These are phyloP conservation scores for Platysteira castanea DNA, from an alignment of 2,113 vertebrate species.

Conservation along the genomic window DNA sequence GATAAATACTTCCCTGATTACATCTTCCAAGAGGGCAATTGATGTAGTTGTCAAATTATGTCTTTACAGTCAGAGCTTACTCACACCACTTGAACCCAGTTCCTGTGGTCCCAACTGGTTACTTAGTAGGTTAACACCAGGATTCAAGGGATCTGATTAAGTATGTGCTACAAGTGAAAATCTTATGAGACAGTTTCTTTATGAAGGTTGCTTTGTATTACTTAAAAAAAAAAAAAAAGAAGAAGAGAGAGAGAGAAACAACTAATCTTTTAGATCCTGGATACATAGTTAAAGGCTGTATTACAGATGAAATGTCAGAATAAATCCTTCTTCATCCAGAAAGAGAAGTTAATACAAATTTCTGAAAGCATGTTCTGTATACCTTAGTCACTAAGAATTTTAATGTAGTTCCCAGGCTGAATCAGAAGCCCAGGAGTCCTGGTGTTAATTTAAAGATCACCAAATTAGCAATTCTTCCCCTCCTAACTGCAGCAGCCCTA, in stretches of 20 bases:
- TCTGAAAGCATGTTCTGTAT: neutral
- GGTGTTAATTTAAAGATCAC: conserved; percentile 33
- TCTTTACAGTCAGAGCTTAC: neutral
- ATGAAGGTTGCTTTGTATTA: neutral
- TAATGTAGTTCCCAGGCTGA: conserved; percentile 18
- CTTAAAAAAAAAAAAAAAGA: neutral
- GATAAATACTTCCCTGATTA: neutral
- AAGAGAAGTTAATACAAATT: conserved; percentile 26
- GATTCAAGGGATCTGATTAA: neutral
- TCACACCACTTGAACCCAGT: neutral
- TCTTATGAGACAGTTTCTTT: neutral
- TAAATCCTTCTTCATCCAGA: neutral
- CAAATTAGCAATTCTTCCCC: neutral
- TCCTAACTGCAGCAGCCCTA: neutral
- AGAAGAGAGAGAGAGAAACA: neutral
- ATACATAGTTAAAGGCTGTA: neutral
- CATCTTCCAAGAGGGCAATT: neutral
- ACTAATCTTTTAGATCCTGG: neutral
- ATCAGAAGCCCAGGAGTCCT: neutral
- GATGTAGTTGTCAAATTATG: neutral
- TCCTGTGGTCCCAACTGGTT: neutral
- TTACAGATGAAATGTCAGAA: neutral
- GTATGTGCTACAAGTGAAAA: neutral
- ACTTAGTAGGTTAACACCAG: neutral
- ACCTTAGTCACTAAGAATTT: neutral